Evolutionary conservation across 2,797 vertebrate species (phyloP), one percentile per base, ranked within the genome.

Genomic region (Sphenodon punctatus): DNA sequence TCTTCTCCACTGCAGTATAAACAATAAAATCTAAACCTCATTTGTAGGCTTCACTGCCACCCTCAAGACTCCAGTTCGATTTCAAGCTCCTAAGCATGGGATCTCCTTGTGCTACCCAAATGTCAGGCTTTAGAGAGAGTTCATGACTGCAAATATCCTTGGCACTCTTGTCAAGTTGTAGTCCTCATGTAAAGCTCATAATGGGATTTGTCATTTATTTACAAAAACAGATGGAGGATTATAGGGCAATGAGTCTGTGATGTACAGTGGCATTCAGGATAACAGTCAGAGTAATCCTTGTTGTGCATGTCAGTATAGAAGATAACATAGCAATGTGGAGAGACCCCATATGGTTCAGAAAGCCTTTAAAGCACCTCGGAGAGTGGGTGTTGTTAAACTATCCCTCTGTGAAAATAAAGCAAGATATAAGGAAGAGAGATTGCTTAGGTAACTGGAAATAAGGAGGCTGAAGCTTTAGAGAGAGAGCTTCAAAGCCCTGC

Each of bases 141-240:
- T 53, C n/a, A 38, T 27, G 32, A 23, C n/a, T 36, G 66, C 66
- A 60, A 49, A 49, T 43, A 65, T 36, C 12, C 8, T 5, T 69
- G 46, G n/a, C 38, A 43, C 3, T 14, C 39, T 46, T 41, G 30
- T 45, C 69, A 13, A 45, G 58, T 7, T 51, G 4, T 2, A 48
- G 41, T 64, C 49, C 58, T 77, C 55, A 38, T 51, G 55, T 64
- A 80, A 90, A 77, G 19, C 23, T 88, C 74, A 17, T n/a, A 55
- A 41, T 68, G 23, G 63, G 10, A 79, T 65, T 12, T 30, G 67
- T 60, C 67, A 69, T 73, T 78, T 74, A 82, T 84, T 75, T 82
- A 55, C 59, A 61, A 49, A 71, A 61, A 70, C 30, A 55, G 25
- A 55, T n/a, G 17, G 30, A 30, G 32, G 48, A 64, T 64, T 56